phyloP scores from a whole-genome alignment of 2,888 invertebrate species.

The Isotomurus palustris region DNA sequence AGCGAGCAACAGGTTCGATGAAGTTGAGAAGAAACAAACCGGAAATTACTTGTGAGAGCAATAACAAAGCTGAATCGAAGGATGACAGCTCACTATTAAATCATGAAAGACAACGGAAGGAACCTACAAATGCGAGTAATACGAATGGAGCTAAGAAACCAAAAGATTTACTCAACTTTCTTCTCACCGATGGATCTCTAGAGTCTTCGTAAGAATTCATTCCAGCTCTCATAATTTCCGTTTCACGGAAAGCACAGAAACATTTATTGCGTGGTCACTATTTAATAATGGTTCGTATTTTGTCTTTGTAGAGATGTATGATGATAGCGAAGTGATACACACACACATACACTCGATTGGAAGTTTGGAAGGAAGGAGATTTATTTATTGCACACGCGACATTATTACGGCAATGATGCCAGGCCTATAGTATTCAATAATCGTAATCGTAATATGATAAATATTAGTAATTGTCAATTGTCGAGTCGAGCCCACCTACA shows the following conservation, averaged over 20 bases:
- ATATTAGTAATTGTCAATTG: no score
- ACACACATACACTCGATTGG: no score
- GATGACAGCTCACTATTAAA: slow-evolving; percentile 24
- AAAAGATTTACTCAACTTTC: slow-evolving; percentile 50
- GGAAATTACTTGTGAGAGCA: slow-evolving; percentile 20
- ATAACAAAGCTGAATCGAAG: slow-evolving; percentile 29
- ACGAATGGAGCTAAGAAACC: slow-evolving; percentile 39
- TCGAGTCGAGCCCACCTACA: no score
- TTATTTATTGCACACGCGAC: no score
- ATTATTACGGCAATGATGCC: no score
- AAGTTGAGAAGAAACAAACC: slow-evolving; percentile 14
- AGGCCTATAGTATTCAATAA: no score
- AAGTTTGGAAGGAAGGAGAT: no score
- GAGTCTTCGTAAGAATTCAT: slow-evolving; percentile 51
- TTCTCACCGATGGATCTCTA: slow-evolving; percentile 49
- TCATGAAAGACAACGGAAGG: slow-evolving; percentile 22
- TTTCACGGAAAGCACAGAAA: no score
- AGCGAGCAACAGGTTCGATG: slow-evolving; percentile 12
- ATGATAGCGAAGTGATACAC: neutral
- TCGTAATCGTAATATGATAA: no score
- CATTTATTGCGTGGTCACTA: no score
- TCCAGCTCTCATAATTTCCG: neutral
- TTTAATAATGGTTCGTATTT: neutral
- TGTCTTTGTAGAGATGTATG: neutral
- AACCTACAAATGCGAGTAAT: slow-evolving; percentile 8